Evolutionary conservation across 2,888 invertebrate genomes (phyloP), one percentile per base, ranked within the genome.

Genomic region (Patella ulyssiponensis): DNA sequence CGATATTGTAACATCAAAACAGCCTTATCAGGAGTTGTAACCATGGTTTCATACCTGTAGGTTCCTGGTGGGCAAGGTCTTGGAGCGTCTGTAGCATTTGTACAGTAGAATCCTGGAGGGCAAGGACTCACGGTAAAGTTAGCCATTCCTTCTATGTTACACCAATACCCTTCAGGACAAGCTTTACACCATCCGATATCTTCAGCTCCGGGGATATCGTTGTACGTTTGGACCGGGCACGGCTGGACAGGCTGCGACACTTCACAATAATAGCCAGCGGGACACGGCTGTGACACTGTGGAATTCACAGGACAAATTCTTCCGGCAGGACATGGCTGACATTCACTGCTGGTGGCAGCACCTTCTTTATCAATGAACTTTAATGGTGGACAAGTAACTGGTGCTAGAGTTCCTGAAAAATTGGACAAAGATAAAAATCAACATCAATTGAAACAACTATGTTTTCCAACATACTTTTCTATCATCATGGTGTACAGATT

Each of bases 281-380:
- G 83, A 79, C 91, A 91, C 0, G 88, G 88, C 73, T 86, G 81
- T 3, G 91, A 87, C 9, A 90, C 71, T n/a, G 88, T 87, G 1
- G 89, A 87, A 58, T 86, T 87, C n/a, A 80, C 81, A 0, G 90
- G 88, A 81, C 91, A 91, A 51, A 88, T 86, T 20, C 87, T 79
- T 3, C 91, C 91, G n/a, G 89, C 89, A 0, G 90, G 90, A 79
- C 91, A 91, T 9, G 83, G 80, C 75, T 86, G 87, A 79, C 91
- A 91, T 72, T 90, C 87, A 12, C 82, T 82, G 4, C 74, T 80
- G 27, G 83, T 81, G 3, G 83, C 81, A 0, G 91, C 90, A 7
- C 91, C 91, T n/a, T 79, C 81, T 71, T 83, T 86, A 80, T 86
- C 85, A 54, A 90, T 89, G 75, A 91, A 90, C 17, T 81, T 78